Percentiles rank a stretch among this genome's conserved stretches.
Evolutionary conservation across 2,113 vertebrate genomes (phyloP).

Genomic region (Chunga burmeisteri): DNA sequence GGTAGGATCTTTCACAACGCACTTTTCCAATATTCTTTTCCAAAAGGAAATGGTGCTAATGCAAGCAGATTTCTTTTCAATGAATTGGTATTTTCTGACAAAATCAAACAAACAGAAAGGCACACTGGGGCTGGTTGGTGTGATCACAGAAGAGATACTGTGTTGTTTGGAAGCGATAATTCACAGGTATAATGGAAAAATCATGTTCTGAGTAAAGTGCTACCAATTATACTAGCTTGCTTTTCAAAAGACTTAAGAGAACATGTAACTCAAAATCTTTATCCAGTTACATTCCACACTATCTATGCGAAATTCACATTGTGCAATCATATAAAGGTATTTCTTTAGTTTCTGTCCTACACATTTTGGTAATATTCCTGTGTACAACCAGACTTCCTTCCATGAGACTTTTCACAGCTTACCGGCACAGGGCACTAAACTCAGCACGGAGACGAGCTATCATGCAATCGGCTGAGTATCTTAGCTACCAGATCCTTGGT

Average conservation of each 20-base stretch:
- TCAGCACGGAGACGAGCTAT: not conserved
- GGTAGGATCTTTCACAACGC: not conserved
- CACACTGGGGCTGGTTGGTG: not conserved
- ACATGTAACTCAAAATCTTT: not conserved
- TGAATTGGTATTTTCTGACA: not conserved
- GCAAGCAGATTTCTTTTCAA: not conserved
- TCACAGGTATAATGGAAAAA: not conserved
- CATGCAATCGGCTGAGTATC: not conserved
- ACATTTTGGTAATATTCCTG: not conserved
- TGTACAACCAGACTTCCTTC: not conserved
- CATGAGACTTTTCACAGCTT: not conserved
- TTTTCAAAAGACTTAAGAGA: not conserved
- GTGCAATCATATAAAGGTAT: not conserved
- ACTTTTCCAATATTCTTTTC: not conserved
- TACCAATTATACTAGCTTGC: not conserved
- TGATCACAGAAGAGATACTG: not conserved
- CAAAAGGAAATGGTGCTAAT: not conserved
- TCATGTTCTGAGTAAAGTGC: not conserved
- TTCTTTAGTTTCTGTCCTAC: not conserved
- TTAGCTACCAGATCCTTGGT: not conserved
- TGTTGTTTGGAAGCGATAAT: not conserved
- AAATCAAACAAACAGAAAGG: not conserved
- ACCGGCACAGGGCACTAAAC: not conserved
- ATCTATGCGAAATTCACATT: not conserved
- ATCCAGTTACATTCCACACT: not conserved